A percentile compares a stretch with the other conserved stretches of the same genome.
These are phyloP conservation scores for Borostomias antarcticus DNA, from an alignment of 2,797 vertebrate species.

Conservation along the genomic window DNA sequence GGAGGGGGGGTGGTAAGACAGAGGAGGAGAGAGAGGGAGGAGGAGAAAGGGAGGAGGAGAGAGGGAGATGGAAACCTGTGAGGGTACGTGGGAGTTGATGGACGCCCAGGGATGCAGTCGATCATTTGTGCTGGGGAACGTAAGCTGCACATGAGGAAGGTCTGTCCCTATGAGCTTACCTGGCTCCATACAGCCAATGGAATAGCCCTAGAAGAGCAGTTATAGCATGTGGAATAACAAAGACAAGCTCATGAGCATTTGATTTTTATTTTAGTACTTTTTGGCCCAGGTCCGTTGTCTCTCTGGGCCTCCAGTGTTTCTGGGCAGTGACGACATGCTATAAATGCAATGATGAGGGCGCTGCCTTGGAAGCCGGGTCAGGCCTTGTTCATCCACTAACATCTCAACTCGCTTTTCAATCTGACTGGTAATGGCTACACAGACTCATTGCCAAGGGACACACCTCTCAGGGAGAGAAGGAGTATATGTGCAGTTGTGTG, in stretches of 20 bases:
- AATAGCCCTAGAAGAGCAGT: too few species aligned
- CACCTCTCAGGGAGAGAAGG: conserved; percentile 50
- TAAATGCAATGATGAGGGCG: conserved; percentile 52
- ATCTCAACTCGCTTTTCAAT: conserved; percentile 66
- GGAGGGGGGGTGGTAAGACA: too few species aligned
- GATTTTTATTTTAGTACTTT: neutral
- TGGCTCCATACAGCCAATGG: neutral
- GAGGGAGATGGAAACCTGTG: too few species aligned
- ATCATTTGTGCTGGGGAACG: too few species aligned
- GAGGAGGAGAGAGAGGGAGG: too few species aligned
- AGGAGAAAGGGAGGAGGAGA: too few species aligned
- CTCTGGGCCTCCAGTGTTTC: conserved; percentile 31
- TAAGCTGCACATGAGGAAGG: too few species aligned
- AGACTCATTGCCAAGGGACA: conserved; percentile 53
- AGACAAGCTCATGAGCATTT: neutral
- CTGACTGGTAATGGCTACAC: conserved; percentile 62
- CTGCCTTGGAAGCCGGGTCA: conserved; percentile 61
- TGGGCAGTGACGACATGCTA: conserved; percentile 46
- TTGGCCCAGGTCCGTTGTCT: neutral
- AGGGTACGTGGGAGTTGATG: too few species aligned
- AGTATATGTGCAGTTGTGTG: neutral
- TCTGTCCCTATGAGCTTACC: too few species aligned
- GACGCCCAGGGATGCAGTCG: too few species aligned
- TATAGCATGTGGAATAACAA: too few species aligned
- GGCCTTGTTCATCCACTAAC: conserved; percentile 64